phyloP scores from a whole-genome alignment of 2,888 invertebrate species.

The Liposcelis brunnea region DNA sequence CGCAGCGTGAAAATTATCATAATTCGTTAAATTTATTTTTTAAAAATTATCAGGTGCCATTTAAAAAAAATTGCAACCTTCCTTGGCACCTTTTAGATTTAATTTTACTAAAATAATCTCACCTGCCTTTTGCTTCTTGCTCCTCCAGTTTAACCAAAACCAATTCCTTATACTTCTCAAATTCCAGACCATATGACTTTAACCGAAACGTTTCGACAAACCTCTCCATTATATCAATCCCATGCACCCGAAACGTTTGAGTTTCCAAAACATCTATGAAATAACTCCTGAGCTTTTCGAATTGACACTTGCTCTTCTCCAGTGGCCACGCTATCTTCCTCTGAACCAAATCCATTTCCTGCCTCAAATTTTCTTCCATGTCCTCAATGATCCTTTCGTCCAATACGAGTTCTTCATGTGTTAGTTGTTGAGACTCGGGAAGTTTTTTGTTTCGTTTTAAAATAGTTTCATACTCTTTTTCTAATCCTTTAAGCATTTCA shows the following conservation, averaged over 20 bases:
- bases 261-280: constrained; percentile 49
- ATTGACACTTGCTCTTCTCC: constrained; percentile 45
- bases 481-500: neutral
- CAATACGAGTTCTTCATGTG: constrained; percentile 42
- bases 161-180: constrained; percentile 34
- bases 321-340: constrained; percentile 50
- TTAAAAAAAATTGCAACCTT: constrained; percentile 18
- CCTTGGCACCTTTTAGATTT: constrained; percentile 14
- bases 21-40: neutral
- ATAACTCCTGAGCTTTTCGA: constrained; percentile 42
- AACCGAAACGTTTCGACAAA: constrained; percentile 43
- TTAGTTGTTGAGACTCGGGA: constrained; percentile 38
- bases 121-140: constrained; percentile 38
- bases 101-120: constrained; percentile 15
- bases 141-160: constrained; percentile 40
- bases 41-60: constrained; percentile 3
- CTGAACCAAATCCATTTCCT: constrained; percentile 42
- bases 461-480: neutral
- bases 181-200: constrained; percentile 38
- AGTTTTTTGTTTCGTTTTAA: constrained; percentile 37
- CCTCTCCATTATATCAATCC: constrained; percentile 28
- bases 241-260: constrained; percentile 40
- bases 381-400: constrained; percentile 47
- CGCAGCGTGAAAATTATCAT: too few relatives aligned
- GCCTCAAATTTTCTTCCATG: constrained; percentile 38